A percentile compares a stretch with the other conserved stretches of the same genome.
These are phyloP conservation scores for Diglossa cyanea DNA, from an alignment of 2,797 vertebrate genomes.

Conservation along the genomic window DNA sequence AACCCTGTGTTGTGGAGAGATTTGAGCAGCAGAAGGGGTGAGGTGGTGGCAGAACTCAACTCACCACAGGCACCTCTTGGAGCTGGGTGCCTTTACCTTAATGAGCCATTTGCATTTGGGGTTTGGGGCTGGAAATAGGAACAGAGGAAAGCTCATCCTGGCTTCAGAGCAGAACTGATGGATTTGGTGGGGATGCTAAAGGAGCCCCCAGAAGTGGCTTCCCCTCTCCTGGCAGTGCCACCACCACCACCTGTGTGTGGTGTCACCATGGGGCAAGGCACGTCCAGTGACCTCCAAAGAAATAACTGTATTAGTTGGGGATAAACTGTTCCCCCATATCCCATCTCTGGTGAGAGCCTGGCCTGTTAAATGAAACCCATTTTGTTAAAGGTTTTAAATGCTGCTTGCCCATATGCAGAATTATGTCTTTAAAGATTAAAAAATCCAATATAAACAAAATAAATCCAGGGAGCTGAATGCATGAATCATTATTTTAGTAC, in stretches of 20 bases:
- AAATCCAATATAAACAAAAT: conserved; percentile 75
- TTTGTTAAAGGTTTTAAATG: conserved; percentile 63
- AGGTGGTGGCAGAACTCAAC: conserved; percentile 26
- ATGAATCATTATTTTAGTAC: conserved; percentile 77
- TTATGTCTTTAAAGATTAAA: conserved; percentile 77
- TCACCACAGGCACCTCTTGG: rapidly evolving
- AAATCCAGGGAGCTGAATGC: conserved; percentile 73
- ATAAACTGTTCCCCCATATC: conserved; percentile 56
- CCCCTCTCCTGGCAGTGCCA: background rate
- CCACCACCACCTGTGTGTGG: rapidly evolving
- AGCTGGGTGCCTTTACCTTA: background rate
- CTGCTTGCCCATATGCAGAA: conserved; percentile 61
- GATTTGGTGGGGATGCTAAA: background rate
- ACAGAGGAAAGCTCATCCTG: background rate
- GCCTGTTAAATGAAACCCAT: conserved; percentile 64
- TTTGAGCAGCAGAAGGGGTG: conserved; percentile 21
- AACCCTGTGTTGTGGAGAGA: conserved; percentile 17
- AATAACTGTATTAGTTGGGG: conserved; percentile 21
- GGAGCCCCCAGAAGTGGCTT: background rate
- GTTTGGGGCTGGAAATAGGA: background rate
- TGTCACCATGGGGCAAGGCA: background rate
- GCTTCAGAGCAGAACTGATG: background rate
- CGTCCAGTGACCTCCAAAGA: background rate
- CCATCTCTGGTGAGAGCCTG: conserved; percentile 42
- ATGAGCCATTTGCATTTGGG: background rate